phyloP scores from a whole-genome alignment of 2,113 vertebrate genomes.

The Bucco capensis region DNA sequence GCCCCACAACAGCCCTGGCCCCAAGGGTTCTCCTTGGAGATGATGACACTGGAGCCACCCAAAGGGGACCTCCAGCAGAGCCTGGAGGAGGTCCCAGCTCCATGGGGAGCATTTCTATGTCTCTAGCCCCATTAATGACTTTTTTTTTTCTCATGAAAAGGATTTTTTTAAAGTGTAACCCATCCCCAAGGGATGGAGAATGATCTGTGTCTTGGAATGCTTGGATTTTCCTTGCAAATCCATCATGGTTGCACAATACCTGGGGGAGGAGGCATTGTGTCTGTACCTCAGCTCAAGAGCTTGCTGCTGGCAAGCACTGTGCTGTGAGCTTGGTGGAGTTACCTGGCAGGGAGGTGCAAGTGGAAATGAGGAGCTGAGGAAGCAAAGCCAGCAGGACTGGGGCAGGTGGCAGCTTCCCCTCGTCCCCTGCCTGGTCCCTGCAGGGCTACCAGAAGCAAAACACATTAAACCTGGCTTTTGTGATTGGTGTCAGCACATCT shows the following conservation, averaged over 20 bases:
- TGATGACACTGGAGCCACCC: fast-evolving
- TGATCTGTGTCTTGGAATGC: background rate
- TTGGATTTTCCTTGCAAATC: background rate
- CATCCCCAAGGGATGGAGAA: background rate
- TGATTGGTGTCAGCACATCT: conserved; percentile 14
- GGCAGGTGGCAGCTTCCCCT: background rate
- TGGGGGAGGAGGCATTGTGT: fast-evolving
- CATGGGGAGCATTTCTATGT: background rate
- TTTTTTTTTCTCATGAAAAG: background rate
- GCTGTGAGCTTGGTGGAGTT: fast-evolving
- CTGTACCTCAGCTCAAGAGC: background rate
- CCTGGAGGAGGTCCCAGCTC: background rate
- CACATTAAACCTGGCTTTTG: background rate
- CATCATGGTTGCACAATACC: fast-evolving
- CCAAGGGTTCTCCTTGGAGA: background rate
- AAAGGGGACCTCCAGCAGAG: background rate
- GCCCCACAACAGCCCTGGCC: background rate
- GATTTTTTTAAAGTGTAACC: background rate
- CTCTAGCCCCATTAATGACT: background rate
- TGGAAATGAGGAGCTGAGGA: background rate
- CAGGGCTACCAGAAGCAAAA: conserved; percentile 22
- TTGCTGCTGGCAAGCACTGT: background rate
- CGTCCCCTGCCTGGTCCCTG: background rate
- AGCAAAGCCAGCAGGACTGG: background rate
- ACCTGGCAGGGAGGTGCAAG: background rate